Evolutionary conservation across 37 sponge, comb jelly and placozoan genomes (phyloP), one percentile per base, ranked within the genome.

Genomic region (Haliclona indistincta): DNA sequence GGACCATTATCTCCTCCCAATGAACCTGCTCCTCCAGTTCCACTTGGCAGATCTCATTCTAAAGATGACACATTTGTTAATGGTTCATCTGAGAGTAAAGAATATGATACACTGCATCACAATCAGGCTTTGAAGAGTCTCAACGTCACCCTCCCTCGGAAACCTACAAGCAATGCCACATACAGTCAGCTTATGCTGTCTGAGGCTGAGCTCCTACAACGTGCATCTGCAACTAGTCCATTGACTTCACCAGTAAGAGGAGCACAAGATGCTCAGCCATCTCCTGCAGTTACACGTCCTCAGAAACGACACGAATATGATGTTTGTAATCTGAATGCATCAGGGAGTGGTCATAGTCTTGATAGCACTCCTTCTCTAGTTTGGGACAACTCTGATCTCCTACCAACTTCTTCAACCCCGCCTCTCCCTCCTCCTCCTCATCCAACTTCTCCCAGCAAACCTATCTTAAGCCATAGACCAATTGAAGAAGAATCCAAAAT

Each of bases 321-420:
- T 25, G 13, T 6, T n/a, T 6, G 11, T 58, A 58, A n/a, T 8
- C 28, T n/a, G 13, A 8, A 58, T 6, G 26, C 11, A 26, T 17
- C 49, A 47, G 49, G 49, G 13, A 13, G 49, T 47, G 60, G n/a
- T n/a, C n/a, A n/a, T n/a, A n/a, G n/a, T n/a, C n/a, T n/a, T n/a
- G n/a, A n/a, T n/a, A n/a, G n/a, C 26, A 58, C 60, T 58, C 60
- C 60, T 25, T 8, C 60, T 6, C 60, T 58, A 8, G 60, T 58
- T 11, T 58, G 60, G 60, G 60, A 58, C n/a, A 58, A 58, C 28
- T n/a, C 23, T 20, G 60, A 58, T 20, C 11, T 58, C 6, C 11
- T 6, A 6, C 26, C 28, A 20, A 26, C 6, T 6, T 6, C 7
- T 7, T 25, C 26, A 20, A n/a, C 26, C n/a, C 26, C 60, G 6